Evolutionary conservation across 2,113 vertebrate genomes (phyloP), one percentile per base, ranked within the genome.

Genomic region (Nipponia nippon): DNA sequence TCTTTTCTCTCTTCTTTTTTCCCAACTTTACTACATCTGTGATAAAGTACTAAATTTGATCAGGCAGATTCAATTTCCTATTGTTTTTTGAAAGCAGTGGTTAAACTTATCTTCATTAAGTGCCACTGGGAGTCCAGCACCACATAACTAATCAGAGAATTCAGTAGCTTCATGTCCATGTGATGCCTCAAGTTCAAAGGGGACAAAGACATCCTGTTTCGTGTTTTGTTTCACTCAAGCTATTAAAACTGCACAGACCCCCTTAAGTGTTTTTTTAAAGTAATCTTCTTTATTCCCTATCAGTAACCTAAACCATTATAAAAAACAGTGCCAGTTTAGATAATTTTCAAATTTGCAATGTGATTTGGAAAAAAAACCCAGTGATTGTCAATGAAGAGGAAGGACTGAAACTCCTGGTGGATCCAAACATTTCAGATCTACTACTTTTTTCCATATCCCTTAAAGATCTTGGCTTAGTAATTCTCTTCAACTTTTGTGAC

Each of bases 161-260:
- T 97, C 90, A 90, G 97, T 98, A 98, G 98, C 97, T 97, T 98
- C 97, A 97, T 91, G 98, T 98, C 98, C 97, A 84, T 89, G 97
- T 97, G 98, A 98, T 99, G 98, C 98, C 97, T 99, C 98, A 99
- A 98, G 99, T 99, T 99, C 99, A 99, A 99, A 99, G 98, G 97
- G 97, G 98, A 95, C 49, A 83, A 82, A 97, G 97, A 98, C 97
- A 98, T 98, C 97, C 98, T 98, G 97, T 96, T 97, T 97, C 98
- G 98, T 98, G 97, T 98, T 97, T 97, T 97, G 97, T 99, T 99
- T 98, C 99, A 98, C 81, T 91, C 93, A 93, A 97, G 95, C 98
- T 98, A 97, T 97, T 98, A 98, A 98, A 98, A 98, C 94, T 96
- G 93, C 98, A 97, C 95, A 97, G 97, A 94, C 52, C 40, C 62